phyloP scores from a whole-genome alignment of 2,113 vertebrate genomes.

The Tragulus kanchil region DNA sequence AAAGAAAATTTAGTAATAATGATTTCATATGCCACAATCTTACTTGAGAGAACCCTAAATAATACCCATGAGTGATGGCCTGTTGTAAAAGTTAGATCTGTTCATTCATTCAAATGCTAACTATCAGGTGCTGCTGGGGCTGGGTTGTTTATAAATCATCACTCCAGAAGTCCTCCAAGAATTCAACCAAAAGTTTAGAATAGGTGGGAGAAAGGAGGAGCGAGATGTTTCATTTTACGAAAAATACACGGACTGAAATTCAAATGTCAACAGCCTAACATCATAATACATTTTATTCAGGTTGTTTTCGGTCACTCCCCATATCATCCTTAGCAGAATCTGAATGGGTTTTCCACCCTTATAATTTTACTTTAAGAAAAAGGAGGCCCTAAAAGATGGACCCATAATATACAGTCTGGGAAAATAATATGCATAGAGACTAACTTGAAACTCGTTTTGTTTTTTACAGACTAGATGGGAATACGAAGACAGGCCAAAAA shows the following conservation, averaged over 20 bases:
- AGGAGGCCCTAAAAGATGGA: background rate
- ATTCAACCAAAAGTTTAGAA: background rate
- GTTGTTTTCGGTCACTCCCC: conserved; percentile 5
- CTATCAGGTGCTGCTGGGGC: background rate
- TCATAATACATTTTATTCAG: conserved; percentile 55
- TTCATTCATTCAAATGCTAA: background rate
- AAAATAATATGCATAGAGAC: background rate
- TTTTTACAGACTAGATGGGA: background rate
- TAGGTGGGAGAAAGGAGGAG: fast-evolving
- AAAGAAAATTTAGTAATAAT: background rate
- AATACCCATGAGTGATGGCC: background rate
- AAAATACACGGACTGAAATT: conserved; percentile 18
- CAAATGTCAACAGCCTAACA: conserved; percentile 12
- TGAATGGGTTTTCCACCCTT: background rate
- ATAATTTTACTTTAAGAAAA: background rate
- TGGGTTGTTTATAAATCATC: conserved; percentile 7
- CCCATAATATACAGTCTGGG: background rate
- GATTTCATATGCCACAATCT: background rate
- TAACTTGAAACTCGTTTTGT: background rate
- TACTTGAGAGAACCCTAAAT: background rate
- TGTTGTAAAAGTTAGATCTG: background rate
- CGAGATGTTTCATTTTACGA: conserved; percentile 13
- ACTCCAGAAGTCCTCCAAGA: background rate
- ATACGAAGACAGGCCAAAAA: background rate
- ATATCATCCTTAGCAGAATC: background rate